Percentiles rank a stretch among this genome's conserved stretches.
Conservation (phyloP, 2,113 vertebrate species). For the Tachycineta bicolor region DNA sequence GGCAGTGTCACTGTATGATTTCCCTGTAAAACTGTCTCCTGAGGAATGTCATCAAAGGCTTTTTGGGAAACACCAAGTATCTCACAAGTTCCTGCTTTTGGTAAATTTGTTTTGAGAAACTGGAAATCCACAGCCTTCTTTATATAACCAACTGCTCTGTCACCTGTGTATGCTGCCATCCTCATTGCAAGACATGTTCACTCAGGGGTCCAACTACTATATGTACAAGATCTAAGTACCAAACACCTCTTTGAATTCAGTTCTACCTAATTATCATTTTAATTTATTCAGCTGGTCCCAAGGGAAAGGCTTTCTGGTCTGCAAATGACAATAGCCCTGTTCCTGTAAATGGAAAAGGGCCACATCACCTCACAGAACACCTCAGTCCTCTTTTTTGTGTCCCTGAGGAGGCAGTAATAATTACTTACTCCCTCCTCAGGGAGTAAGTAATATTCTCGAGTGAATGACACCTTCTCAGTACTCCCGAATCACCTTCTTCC, state of each 20-base stretch:
- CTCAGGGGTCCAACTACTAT: background rate
- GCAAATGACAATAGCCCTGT: background rate
- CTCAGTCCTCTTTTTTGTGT: background rate
- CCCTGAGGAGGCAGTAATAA: background rate
- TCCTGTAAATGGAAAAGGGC: background rate
- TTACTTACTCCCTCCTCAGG: background rate
- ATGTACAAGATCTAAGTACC: background rate
- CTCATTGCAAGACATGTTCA: background rate
- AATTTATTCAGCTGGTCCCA: background rate
- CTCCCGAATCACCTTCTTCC: background rate
- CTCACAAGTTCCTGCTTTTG: background rate
- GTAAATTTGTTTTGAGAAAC: background rate
- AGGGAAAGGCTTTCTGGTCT: background rate
- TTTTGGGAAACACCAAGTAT: background rate
- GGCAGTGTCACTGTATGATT: background rate
- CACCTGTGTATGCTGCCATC: background rate
- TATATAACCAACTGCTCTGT: background rate
- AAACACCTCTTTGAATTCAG: background rate
- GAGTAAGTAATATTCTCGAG: background rate
- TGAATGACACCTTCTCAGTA: background rate
- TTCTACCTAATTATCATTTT: background rate
- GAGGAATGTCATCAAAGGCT: background rate
- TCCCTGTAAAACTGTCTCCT: background rate
- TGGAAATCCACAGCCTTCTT: background rate
- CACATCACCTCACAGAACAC: background rate